phyloP scores from a whole-genome alignment of 2,888 invertebrate genomes.

The Junonia oenone region DNA sequence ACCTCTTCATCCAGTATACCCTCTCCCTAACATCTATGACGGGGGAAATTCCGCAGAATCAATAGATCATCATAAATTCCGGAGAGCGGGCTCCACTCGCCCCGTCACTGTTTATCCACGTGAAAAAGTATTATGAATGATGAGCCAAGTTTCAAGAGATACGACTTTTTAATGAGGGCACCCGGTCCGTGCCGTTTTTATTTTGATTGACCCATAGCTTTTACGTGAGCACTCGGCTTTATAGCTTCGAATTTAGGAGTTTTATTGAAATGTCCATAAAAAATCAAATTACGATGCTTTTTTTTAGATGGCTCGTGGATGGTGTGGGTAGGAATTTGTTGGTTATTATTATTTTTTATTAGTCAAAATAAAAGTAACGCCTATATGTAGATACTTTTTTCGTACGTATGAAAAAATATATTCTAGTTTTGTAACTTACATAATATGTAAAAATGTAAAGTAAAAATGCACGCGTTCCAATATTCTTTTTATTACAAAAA shows the following conservation, averaged over 20 bases:
- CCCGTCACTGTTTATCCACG: conserved; percentile 46
- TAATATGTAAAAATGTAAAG: too few species aligned
- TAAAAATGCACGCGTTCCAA: too few species aligned
- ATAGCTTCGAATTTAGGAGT: background rate
- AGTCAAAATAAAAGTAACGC: too few species aligned
- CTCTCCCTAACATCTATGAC: conserved; percentile 37
- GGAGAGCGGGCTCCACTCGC: conserved; percentile 34
- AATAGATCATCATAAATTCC: conserved; percentile 64
- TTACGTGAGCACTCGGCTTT: background rate
- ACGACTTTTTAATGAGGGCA: conserved; percentile 41
- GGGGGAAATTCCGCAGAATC: conserved; percentile 44
- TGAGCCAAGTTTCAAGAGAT: conserved; percentile 44
- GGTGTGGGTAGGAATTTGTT: too few species aligned
- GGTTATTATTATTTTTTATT: too few species aligned
- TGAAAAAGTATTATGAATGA: conserved; percentile 57
- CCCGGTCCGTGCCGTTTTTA: conserved; percentile 16
- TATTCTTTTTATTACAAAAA: background rate
- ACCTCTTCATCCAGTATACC: background rate
- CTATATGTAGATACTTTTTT: too few species aligned
- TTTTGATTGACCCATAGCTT: conserved; percentile 17
- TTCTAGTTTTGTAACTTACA: too few species aligned
- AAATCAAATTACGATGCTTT: background rate
- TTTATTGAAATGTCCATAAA: conserved; percentile 1
- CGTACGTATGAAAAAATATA: too few species aligned
- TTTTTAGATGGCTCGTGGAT: background rate